A percentile compares a stretch with the other conserved stretches of the same genome.
These are phyloP conservation scores for Hyles lineata DNA, from an alignment of 2,888 invertebrate genomes.

Conservation along the genomic window DNA sequence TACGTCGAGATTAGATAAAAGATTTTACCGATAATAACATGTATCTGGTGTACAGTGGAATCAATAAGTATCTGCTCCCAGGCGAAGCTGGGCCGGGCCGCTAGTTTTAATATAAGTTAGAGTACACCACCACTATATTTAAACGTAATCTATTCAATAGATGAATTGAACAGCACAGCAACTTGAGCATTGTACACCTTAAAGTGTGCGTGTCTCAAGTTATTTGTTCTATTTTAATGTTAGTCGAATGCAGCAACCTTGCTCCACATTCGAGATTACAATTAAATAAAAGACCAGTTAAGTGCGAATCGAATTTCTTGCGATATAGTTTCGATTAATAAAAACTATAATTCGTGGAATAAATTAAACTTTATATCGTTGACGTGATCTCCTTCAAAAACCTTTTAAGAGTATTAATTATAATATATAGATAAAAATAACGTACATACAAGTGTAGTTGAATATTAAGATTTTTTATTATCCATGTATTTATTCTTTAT, in stretches of 20 bases:
- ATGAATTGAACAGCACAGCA: not conserved
- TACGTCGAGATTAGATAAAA: too few species aligned
- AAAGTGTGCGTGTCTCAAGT: constrained; percentile 67
- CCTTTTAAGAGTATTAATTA: too few species aligned
- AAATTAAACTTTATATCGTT: not conserved
- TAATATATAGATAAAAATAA: too few species aligned
- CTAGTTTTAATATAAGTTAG: not conserved
- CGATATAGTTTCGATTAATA: constrained; percentile 29
- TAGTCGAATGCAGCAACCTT: constrained; percentile 76
- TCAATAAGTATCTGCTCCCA: too few species aligned
- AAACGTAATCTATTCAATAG: not conserved
- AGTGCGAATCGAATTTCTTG: constrained; percentile 41
- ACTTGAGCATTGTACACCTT: constrained; percentile 54
- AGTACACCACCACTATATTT: not conserved
- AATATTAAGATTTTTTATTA: too few species aligned
- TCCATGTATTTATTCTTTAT: too few species aligned
- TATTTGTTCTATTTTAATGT: constrained; percentile 77
- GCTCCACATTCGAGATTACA: constrained; percentile 75
- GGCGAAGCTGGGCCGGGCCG: too few species aligned
- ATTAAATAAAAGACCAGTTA: constrained; percentile 63
- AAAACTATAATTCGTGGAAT: not conserved
- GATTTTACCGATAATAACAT: too few species aligned
- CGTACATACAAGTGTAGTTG: too few species aligned
- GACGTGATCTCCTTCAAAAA: not conserved
- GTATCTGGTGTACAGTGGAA: too few species aligned